Evolutionary conservation across 2,888 invertebrate genomes (phyloP).

Genomic region (Latrodectus elegans): DNA sequence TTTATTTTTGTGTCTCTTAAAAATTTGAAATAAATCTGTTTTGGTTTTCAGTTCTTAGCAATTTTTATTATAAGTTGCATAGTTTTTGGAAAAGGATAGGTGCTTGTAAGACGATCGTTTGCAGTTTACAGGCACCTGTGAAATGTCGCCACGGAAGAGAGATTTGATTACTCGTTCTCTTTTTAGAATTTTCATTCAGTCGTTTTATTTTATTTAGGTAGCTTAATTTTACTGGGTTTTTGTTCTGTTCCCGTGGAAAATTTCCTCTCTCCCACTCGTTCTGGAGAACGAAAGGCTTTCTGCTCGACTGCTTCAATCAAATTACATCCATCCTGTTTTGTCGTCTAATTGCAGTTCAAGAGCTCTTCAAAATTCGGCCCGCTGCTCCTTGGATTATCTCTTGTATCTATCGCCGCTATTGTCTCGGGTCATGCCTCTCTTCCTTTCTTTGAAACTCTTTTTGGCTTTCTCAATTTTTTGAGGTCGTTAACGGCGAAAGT

Average conservation of each 20-base stretch:
- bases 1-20: no score
- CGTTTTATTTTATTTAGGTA: background rate
- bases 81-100: no score
- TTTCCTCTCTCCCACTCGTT: background rate
- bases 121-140: no score
- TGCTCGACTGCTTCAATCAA: slow-evolving; percentile 33
- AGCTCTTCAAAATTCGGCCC: slow-evolving; percentile 32
- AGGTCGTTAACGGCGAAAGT: slow-evolving; percentile 64
- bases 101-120: no score
- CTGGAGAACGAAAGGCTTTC: background rate
- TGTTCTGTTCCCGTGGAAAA: background rate
- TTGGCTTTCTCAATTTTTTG: slow-evolving; percentile 34
- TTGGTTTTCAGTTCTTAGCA: no score
- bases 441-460: slow-evolving; percentile 31
- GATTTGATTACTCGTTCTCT: background rate
- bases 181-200: no score
- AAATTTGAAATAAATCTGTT: no score
- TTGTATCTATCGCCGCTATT: slow-evolving; percentile 22
- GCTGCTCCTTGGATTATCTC: slow-evolving; percentile 12
- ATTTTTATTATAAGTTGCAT: no score
- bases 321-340: slow-evolving; percentile 60
- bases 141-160: background rate
- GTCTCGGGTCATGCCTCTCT: slow-evolving; percentile 49
- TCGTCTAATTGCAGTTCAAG: slow-evolving; percentile 31
- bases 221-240: background rate